A percentile compares a stretch with the other conserved stretches of the same genome.
Conservation (phyloP, 2,113 vertebrate species). For the Puntigrus tetrazona region DNA sequence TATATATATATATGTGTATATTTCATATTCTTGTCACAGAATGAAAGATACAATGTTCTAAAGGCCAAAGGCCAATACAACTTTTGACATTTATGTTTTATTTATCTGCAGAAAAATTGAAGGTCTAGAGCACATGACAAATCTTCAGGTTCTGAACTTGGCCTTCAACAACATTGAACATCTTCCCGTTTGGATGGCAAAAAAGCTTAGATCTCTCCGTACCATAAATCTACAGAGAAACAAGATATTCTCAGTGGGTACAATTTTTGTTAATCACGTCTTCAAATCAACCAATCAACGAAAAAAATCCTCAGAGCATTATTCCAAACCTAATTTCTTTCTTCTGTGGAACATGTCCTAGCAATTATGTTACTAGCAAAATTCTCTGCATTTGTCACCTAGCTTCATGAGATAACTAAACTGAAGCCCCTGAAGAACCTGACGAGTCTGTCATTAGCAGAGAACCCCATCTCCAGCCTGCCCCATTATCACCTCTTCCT, state of each 20-base stretch:
- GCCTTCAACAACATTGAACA: constrained; percentile 83
- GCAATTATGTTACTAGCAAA: not conserved
- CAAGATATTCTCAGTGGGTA: constrained; percentile 81
- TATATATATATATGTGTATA: too few relatives aligned
- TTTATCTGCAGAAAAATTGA: constrained; percentile 81
- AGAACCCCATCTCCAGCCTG: constrained; percentile 79
- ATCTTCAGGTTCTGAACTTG: constrained; percentile 82
- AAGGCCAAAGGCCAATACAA: not conserved
- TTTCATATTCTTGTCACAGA: not conserved
- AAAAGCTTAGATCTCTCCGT: constrained; percentile 78
- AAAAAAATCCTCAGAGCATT: not conserved
- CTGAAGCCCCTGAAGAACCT: constrained; percentile 83
- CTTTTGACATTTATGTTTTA: not conserved
- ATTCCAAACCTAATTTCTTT: not conserved
- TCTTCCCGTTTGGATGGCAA: constrained; percentile 82
- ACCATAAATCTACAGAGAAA: constrained; percentile 78
- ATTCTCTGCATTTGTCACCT: constrained; percentile 1
- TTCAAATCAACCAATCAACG: not conserved
- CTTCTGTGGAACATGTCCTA: not conserved
- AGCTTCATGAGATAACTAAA: constrained; percentile 84
- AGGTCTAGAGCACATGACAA: constrained; percentile 82
- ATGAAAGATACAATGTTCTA: not conserved
- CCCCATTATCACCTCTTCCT: constrained; percentile 81
- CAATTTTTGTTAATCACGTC: not conserved
- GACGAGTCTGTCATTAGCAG: constrained; percentile 76